phyloP scores from a whole-genome alignment of 1,140 invertebrate species.

The Lethocerus indicus region DNA sequence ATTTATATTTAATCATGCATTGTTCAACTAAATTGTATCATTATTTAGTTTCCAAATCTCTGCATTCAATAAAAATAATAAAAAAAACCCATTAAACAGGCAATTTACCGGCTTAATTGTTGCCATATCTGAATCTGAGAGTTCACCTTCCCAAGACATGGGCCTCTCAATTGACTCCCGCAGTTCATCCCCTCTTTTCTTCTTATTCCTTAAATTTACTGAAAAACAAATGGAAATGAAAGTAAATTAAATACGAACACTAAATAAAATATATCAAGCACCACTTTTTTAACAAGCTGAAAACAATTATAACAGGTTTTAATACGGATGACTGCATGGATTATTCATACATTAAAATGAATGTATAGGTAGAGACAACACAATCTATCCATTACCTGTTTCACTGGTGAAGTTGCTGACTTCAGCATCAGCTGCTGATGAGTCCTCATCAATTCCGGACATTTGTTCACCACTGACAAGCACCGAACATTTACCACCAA shows the following conservation, averaged over 20 bases:
- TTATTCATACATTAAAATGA: no score
- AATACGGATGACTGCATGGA: background rate
- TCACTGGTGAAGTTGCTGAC: conserved; percentile 33
- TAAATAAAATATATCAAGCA: background rate
- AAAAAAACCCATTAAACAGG: background rate
- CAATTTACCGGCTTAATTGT: conserved; percentile 23
- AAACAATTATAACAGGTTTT: background rate
- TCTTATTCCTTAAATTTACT: conserved; percentile 34
- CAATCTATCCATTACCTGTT: conserved; percentile 7
- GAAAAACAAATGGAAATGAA: background rate
- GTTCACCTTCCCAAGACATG: conserved; percentile 83
- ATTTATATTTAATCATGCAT: no score
- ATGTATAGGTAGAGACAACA: no score
- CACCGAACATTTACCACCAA: conserved; percentile 16
- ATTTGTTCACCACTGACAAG: conserved; percentile 16
- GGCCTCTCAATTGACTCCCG: conserved; percentile 37
- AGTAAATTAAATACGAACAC: background rate
- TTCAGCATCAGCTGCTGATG: conserved; percentile 33
- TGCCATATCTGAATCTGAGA: conserved; percentile 55
- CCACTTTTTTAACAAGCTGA: background rate
- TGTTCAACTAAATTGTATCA: no score
- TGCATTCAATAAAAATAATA: no score
- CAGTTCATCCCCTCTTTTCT: conserved; percentile 25
- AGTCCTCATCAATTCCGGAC: conserved; percentile 24
- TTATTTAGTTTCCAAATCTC: no score